phyloP scores from a whole-genome alignment of 2,888 invertebrate species.

The Erebia aethiops region DNA sequence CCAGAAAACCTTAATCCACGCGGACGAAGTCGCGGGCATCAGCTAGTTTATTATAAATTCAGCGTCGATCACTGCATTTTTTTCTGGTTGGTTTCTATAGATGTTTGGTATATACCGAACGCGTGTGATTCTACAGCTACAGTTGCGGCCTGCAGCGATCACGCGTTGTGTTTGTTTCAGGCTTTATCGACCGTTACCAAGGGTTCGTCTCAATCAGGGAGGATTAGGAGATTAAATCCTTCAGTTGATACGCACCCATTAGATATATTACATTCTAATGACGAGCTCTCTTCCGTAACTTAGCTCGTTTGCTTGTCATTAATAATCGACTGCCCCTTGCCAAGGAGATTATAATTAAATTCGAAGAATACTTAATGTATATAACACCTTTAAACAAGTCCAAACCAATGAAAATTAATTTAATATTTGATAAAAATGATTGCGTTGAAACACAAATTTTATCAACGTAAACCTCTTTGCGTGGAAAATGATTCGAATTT shows the following conservation, averaged over 20 bases:
- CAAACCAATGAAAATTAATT: neutral
- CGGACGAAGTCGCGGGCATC: too few relatives aligned
- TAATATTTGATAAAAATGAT: neutral
- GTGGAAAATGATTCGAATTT: too few relatives aligned
- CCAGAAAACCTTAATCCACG: too few relatives aligned
- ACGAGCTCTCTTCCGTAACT: constrained; percentile 19
- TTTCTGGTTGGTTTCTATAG: too few relatives aligned
- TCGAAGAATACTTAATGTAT: neutral
- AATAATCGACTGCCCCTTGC: constrained; percentile 6
- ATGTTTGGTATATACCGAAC: too few relatives aligned
- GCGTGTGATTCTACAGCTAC: too few relatives aligned
- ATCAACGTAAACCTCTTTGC: too few relatives aligned
- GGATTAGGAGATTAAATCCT: constrained; percentile 66
- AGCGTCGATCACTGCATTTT: too few relatives aligned
- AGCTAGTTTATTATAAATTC: too few relatives aligned
- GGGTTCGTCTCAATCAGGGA: constrained; percentile 52
- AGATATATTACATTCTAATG: constrained; percentile 49
- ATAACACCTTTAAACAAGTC: neutral
- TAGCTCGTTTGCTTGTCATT: constrained; percentile 22
- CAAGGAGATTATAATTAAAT: neutral
- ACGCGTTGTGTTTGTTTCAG: too few relatives aligned
- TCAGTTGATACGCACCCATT: constrained; percentile 53
- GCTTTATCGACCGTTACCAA: constrained; percentile 54
- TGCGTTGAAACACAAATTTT: too few relatives aligned
- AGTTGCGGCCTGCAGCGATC: too few relatives aligned